These are phyloP conservation scores for Aspiorhynchus laticeps DNA, from an alignment of 2,113 vertebrate genomes.

Conservation along the genomic window DNA sequence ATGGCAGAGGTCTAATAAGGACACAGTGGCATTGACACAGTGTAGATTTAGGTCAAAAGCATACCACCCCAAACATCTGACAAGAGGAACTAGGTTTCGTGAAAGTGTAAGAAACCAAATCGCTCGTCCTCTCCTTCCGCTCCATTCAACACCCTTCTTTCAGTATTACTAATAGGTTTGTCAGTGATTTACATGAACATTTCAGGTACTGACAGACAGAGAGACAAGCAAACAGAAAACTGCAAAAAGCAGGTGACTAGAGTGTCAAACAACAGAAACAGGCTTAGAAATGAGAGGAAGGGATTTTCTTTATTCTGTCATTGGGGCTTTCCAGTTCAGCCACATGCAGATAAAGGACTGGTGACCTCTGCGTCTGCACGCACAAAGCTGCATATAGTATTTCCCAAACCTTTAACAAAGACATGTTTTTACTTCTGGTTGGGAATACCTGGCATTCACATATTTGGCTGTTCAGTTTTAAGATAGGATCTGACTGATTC, in stretches of 20 bases:
- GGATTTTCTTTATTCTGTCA: constrained; percentile 41
- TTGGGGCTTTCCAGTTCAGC: constrained; percentile 46
- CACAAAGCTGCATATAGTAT: neutral
- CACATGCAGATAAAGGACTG: constrained; percentile 15
- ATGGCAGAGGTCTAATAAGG: constrained; percentile 3
- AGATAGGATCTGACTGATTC: neutral
- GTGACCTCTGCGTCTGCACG: constrained; percentile 26
- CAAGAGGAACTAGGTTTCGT: neutral
- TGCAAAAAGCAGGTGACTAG: constrained; percentile 29
- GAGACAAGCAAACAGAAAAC: constrained; percentile 29
- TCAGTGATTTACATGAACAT: constrained; percentile 29
- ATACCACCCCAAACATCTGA: constrained; percentile 1
- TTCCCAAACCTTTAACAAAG: constrained; percentile 4
- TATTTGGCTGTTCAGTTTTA: neutral
- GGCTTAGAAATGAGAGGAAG: constrained; percentile 17
- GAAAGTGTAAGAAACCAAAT: constrained; percentile 38
- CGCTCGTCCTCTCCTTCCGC: neutral
- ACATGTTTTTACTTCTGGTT: neutral
- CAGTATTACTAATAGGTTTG: constrained; percentile 27
- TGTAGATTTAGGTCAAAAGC: constrained; percentile 24
- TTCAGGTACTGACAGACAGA: neutral
- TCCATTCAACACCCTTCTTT: constrained; percentile 22
- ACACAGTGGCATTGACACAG: neutral
- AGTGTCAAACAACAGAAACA: neutral
- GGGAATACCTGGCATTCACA: neutral